phyloP scores from a whole-genome alignment of 2,888 invertebrate species.

The Drosophila kuntzei region DNA sequence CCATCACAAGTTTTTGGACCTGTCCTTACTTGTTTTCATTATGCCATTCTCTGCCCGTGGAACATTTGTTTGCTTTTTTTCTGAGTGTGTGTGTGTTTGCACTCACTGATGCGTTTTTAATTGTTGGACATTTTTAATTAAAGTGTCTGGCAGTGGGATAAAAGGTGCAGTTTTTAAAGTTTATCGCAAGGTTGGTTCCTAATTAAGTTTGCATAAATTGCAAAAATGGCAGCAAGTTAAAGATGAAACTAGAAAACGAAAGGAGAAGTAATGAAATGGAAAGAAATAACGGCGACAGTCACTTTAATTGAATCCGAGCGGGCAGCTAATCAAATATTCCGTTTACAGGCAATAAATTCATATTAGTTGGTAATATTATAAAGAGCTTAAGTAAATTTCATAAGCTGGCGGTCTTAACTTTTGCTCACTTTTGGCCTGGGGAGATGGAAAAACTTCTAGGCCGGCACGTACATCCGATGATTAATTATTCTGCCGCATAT shows the following conservation, averaged over 20 bases:
- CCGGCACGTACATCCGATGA: constrained; percentile 67
- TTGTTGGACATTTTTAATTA: constrained; percentile 68
- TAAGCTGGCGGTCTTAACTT: constrained; percentile 12
- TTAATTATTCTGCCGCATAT: constrained; percentile 75
- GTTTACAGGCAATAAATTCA: constrained; percentile 58
- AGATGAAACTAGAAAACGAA: background rate
- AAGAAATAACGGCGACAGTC: constrained; percentile 29
- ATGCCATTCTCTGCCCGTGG: constrained; percentile 1
- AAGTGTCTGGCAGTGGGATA: constrained; percentile 26
- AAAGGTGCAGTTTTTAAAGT: constrained; percentile 50
- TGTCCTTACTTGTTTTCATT: constrained; percentile 18
- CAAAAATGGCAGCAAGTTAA: constrained; percentile 11
- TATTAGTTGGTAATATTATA: constrained; percentile 46
- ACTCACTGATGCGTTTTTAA: constrained; percentile 66
- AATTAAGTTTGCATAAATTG: constrained; percentile 69
- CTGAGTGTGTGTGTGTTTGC: constrained; percentile 14
- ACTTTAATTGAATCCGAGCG: constrained; percentile 59
- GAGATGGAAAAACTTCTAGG: constrained; percentile 43
- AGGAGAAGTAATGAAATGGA: background rate
- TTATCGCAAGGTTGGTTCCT: constrained; percentile 35
- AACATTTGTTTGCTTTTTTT: constrained; percentile 7
- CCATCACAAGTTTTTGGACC: background rate
- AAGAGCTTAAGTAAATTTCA: constrained; percentile 45
- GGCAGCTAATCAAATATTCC: constrained; percentile 73
- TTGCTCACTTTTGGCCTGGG: constrained; percentile 1